These are phyloP conservation scores for Leptosomus discolor DNA, from an alignment of 2,113 vertebrate genomes.

Conservation along the genomic window DNA sequence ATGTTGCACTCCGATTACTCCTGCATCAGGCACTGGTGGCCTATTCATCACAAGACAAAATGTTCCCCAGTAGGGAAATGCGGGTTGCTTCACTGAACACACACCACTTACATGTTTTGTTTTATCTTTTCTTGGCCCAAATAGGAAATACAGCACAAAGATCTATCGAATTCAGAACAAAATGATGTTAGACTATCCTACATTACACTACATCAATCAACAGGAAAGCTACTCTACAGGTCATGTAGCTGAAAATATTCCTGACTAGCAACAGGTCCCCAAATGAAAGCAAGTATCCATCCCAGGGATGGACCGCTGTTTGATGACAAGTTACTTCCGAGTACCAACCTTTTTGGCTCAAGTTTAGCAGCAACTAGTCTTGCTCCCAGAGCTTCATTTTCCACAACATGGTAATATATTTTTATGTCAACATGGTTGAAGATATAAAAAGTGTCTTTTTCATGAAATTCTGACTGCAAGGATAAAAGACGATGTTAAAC, in stretches of 20 bases:
- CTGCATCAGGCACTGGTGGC: not conserved
- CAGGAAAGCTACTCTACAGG: not conserved
- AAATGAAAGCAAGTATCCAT: not conserved
- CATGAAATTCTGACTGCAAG: constrained; percentile 88
- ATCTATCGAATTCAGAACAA: not conserved
- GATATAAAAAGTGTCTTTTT: constrained; percentile 90
- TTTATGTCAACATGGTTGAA: constrained; percentile 98
- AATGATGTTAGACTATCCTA: not conserved
- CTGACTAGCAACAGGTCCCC: not conserved
- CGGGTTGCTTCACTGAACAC: not conserved
- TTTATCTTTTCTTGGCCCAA: not conserved
- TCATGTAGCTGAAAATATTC: not conserved
- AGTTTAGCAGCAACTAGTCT: constrained; percentile 93
- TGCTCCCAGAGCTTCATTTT: constrained; percentile 81
- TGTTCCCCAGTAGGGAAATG: not conserved
- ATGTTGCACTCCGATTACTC: not conserved
- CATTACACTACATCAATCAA: not conserved
- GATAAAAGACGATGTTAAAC: constrained; percentile 3
- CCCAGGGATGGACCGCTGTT: not conserved
- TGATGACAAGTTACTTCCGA: not conserved
- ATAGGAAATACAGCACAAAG: not conserved
- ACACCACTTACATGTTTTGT: not conserved
- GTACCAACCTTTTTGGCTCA: constrained; percentile 91
- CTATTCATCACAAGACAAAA: not conserved
- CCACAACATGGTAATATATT: constrained; percentile 88